phyloP scores from a whole-genome alignment of 2,113 vertebrate species.

The Aegithalos caudatus region DNA sequence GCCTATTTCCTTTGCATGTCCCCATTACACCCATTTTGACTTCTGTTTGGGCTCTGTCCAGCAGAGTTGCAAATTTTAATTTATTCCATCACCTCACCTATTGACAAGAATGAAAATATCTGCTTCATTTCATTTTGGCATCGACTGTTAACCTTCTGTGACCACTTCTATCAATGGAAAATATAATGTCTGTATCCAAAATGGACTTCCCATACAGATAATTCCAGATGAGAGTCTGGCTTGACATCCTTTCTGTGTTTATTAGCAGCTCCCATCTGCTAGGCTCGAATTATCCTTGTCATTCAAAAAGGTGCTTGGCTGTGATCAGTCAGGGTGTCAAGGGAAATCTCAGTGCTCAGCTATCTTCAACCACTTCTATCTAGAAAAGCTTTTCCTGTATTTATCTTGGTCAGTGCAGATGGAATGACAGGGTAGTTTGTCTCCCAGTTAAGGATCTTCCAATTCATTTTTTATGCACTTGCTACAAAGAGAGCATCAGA shows the following conservation, averaged over 20 bases:
- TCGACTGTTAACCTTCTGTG: neutral
- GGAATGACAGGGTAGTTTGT: neutral
- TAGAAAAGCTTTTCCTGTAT: neutral
- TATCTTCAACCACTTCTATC: neutral
- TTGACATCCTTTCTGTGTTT: neutral
- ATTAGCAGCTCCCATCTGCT: neutral
- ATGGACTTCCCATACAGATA: neutral
- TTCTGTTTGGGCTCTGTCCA: neutral
- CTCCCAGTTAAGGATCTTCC: neutral
- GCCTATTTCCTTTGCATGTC: neutral
- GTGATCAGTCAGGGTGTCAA: rapidly evolving
- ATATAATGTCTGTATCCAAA: neutral
- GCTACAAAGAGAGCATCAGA: neutral
- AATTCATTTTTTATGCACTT: neutral
- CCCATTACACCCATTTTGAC: neutral
- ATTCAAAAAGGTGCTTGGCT: neutral
- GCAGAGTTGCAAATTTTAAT: neutral
- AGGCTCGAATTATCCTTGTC: neutral
- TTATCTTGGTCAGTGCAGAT: neutral
- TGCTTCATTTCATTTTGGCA: neutral
- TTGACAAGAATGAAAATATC: neutral
- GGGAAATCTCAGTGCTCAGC: neutral
- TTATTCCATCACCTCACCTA: neutral
- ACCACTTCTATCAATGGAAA: neutral
- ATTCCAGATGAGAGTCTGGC: neutral